A percentile compares a stretch with the other conserved stretches of the same genome.
These are phyloP conservation scores for Ips nitidus DNA, from an alignment of 1,140 invertebrate species.

Conservation along the genomic window DNA sequence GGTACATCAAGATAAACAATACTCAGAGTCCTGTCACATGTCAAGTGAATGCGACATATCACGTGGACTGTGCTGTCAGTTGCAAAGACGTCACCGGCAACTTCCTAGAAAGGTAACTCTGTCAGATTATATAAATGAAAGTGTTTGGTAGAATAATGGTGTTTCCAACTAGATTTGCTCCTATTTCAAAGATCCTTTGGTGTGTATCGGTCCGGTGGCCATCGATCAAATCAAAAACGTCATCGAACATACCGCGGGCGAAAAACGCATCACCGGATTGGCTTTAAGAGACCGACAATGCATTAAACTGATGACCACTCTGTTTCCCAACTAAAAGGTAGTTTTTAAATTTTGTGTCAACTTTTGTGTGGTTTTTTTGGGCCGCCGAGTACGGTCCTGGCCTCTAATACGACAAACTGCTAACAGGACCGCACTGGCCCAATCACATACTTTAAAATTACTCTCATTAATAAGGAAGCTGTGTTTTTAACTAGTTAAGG, in stretches of 20 bases:
- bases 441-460: constrained; percentile 19
- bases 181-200: constrained; percentile 86
- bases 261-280: constrained; percentile 71
- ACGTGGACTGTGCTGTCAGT: constrained; percentile 83
- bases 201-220: constrained; percentile 84
- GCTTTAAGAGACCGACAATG: constrained; percentile 56
- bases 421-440: constrained; percentile 7
- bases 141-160: not conserved
- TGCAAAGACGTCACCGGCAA: constrained; percentile 82
- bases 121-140: not conserved
- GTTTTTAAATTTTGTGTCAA: constrained; percentile 11
- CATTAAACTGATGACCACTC: constrained; percentile 52
- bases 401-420: constrained; percentile 5
- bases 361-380: constrained; percentile 7
- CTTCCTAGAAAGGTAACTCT: constrained; percentile 71
- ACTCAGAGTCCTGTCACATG: constrained; percentile 80
- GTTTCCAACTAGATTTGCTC: constrained; percentile 68
- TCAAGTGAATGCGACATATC: constrained; percentile 85
- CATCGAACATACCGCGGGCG: constrained; percentile 76
- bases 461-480: constrained; percentile 4
- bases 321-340: constrained; percentile 16
- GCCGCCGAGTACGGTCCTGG: constrained; percentile 3
- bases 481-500: constrained; percentile 16
- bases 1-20: constrained; percentile 73
- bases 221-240: constrained; percentile 67